phyloP scores from a whole-genome alignment of 2,888 invertebrate species.

The Harpalus rubripes region DNA sequence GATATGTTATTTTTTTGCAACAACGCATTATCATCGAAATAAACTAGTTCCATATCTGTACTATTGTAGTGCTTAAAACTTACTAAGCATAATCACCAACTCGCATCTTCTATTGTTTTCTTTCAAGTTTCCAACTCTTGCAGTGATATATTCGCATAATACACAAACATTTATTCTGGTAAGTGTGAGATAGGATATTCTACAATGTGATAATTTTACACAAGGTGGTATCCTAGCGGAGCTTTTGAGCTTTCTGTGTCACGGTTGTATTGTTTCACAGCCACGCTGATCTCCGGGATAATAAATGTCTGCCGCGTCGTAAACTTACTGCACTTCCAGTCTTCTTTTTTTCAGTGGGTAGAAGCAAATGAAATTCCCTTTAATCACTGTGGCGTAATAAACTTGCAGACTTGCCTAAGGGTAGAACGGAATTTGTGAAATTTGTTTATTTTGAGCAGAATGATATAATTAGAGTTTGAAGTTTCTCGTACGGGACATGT shows the following conservation, averaged over 20 bases:
- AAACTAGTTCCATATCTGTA: no score
- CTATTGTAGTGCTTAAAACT: no score
- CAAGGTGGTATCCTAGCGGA: not conserved
- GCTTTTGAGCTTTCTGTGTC: slow-evolving; percentile 28
- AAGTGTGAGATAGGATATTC: not conserved
- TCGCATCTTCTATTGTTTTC: no score
- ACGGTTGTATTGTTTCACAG: slow-evolving; percentile 42
- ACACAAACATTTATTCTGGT: not conserved
- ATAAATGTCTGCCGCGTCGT: slow-evolving; percentile 36
- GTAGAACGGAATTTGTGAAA: not conserved
- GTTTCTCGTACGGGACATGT: not conserved
- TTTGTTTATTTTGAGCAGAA: slow-evolving; percentile 41
- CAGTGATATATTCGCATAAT: not conserved
- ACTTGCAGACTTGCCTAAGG: not conserved
- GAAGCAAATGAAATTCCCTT: slow-evolving; percentile 35
- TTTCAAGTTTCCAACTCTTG: no score
- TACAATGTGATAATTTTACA: slow-evolving; percentile 40
- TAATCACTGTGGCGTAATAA: slow-evolving; percentile 35
- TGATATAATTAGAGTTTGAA: slow-evolving; percentile 35
- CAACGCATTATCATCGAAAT: no score
- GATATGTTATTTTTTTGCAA: no score
- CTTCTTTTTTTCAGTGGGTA: not conserved
- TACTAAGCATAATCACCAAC: no score
- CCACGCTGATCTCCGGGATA: slow-evolving; percentile 32
- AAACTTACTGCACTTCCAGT: slow-evolving; percentile 28